Evolutionary conservation across 1,140 invertebrate genomes (phyloP).

Genomic region (Drosophila jambulina): DNA sequence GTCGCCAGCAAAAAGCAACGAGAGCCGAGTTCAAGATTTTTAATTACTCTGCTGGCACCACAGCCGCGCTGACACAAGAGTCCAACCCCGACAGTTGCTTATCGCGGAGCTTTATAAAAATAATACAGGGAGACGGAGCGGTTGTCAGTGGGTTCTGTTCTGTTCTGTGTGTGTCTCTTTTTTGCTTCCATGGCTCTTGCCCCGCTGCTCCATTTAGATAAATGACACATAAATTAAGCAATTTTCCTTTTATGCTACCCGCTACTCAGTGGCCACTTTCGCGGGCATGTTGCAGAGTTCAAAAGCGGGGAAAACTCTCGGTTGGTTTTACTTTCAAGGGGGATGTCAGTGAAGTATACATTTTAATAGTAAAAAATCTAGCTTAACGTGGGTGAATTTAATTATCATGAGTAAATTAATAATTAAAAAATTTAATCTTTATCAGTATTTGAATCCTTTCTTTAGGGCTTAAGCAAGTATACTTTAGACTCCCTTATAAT

Average conservation of each 20-base stretch:
- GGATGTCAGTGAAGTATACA: background rate
- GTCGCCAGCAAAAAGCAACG: conserved; percentile 24
- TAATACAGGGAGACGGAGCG: conserved; percentile 26
- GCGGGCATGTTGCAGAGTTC: conserved; percentile 18
- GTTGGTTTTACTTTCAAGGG: conserved; percentile 1
- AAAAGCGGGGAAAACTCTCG: background rate
- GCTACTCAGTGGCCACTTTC: conserved; percentile 16
- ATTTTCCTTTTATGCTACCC: conserved; percentile 77
- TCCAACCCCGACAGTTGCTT: conserved; percentile 45
- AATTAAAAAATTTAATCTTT: too few species aligned
- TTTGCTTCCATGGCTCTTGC: conserved; percentile 39
- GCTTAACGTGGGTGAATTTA: rapidly evolving
- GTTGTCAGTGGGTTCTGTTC: conserved; percentile 47
- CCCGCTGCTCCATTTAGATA: conserved; percentile 78
- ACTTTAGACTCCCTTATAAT: too few species aligned
- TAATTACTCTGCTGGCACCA: conserved; percentile 53
- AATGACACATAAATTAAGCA: conserved; percentile 82
- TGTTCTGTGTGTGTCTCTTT: conserved; percentile 21
- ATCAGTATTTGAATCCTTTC: too few species aligned
- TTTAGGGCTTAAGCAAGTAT: rapidly evolving
- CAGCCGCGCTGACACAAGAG: conserved; percentile 21
- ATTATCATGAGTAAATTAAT: too few species aligned
- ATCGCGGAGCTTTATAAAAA: conserved; percentile 54
- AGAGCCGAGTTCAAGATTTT: conserved; percentile 51
- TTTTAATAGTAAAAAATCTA: background rate